phyloP scores from a whole-genome alignment of 2,888 invertebrate genomes.

The Drosophila melanosoma region DNA sequence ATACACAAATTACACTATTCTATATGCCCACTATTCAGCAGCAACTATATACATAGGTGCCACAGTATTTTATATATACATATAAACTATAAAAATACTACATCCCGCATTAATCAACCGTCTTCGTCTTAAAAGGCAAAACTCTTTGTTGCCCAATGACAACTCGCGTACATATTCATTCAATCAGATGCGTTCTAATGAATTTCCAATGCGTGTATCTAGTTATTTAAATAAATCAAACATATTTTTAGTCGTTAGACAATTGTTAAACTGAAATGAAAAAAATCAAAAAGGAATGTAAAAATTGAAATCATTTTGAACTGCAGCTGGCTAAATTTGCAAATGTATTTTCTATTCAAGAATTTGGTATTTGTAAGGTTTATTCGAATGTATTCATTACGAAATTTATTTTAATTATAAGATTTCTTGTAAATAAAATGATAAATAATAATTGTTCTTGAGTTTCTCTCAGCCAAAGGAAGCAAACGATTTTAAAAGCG shows the following conservation, averaged over 20 bases:
- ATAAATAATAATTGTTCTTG: conserved; percentile 41
- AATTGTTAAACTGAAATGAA: conserved; percentile 73
- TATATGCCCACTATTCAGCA: conserved; percentile 24
- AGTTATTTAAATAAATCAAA: conserved; percentile 82
- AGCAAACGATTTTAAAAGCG: conserved; percentile 1
- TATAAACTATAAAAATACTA: conserved; percentile 19
- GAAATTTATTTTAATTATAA: conserved; percentile 62
- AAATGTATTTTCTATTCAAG: conserved; percentile 43
- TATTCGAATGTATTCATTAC: conserved; percentile 56
- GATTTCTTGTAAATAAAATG: conserved; percentile 77
- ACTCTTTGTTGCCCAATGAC: conserved; percentile 46
- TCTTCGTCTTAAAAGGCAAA: conserved; percentile 24
- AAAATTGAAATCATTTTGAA: conserved; percentile 31
- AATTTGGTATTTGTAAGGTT: conserved; percentile 51
- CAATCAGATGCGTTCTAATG: conserved; percentile 74
- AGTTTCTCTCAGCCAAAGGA: neutral
- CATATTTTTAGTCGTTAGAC: conserved; percentile 82
- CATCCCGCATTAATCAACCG: conserved; percentile 21
- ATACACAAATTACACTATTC: conserved; percentile 2
- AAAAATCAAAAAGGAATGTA: neutral
- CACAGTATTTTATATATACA: conserved; percentile 67
- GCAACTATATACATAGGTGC: conserved; percentile 65
- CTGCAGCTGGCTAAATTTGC: conserved; percentile 42
- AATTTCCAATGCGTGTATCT: conserved; percentile 82
- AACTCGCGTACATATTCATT: conserved; percentile 76